phyloP scores from a whole-genome alignment of 2,113 vertebrate species.

The Nymphicus hollandicus region DNA sequence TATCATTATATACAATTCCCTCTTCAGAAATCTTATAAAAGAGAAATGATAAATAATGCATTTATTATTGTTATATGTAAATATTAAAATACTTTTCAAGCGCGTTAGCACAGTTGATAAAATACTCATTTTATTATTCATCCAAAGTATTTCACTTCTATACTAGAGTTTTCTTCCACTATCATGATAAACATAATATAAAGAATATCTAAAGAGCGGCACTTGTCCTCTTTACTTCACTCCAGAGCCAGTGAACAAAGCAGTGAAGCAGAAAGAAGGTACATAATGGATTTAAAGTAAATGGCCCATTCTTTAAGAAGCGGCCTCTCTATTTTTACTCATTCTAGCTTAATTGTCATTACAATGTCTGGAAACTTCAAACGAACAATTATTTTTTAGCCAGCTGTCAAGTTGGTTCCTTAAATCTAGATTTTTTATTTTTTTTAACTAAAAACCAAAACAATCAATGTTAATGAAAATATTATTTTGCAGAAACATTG shows the following conservation, averaged over 20 bases:
- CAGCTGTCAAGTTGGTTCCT: constrained; percentile 61
- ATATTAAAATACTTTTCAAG: neutral
- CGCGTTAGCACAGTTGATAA: neutral
- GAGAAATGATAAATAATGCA: neutral
- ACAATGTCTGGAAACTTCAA: constrained; percentile 74
- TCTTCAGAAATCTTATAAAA: constrained; percentile 15
- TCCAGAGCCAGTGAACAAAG: constrained; percentile 76
- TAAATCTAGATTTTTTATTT: neutral
- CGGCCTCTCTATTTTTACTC: constrained; percentile 59
- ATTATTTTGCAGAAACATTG: neutral
- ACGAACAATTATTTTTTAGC: constrained; percentile 63
- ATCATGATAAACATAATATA: constrained; percentile 48
- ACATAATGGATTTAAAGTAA: constrained; percentile 79
- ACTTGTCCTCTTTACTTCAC: constrained; percentile 71
- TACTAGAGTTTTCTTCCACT: constrained; percentile 26
- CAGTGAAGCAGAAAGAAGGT: constrained; percentile 78
- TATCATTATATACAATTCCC: neutral
- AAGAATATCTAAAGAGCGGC: constrained; percentile 62
- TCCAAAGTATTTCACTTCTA: neutral
- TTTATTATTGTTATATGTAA: neutral
- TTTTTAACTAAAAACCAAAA: neutral
- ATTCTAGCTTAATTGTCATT: constrained; percentile 73
- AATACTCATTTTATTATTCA: neutral
- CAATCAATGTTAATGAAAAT: neutral
- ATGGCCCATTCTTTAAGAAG: constrained; percentile 75